Evolutionary conservation across 2,797 vertebrate genomes (phyloP).

Genomic region (Gymnothorax javanicus): DNA sequence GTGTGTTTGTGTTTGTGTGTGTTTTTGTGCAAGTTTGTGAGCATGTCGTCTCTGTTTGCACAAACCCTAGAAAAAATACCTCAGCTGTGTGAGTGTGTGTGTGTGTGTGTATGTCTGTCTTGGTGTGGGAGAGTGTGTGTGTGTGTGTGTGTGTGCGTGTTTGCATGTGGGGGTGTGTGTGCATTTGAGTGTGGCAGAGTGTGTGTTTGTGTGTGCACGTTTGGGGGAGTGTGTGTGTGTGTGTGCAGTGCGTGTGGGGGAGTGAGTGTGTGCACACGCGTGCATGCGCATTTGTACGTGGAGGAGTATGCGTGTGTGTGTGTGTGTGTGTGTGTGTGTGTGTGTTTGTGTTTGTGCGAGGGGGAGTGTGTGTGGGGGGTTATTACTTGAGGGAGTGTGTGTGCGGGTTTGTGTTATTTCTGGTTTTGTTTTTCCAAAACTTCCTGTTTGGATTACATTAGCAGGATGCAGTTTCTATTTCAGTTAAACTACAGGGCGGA

Average conservation of each 20-base stretch:
- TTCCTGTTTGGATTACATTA: slow-evolving; percentile 12
- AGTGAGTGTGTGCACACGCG: background rate
- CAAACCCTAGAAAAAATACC: too few relatives aligned
- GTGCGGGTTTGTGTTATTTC: background rate
- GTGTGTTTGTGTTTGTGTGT: slow-evolving; percentile 15
- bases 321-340: slow-evolving; percentile 32
- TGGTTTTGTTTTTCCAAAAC: slow-evolving; percentile 13
- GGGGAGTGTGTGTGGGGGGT: background rate
- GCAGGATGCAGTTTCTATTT: slow-evolving; percentile 11
- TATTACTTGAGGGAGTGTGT: slow-evolving; percentile 8
- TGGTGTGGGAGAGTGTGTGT: too few relatives aligned
- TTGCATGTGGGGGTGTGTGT: too few relatives aligned
- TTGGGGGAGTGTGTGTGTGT: too few relatives aligned
- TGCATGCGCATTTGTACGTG: slow-evolving; percentile 30
- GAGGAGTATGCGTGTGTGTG: slow-evolving; percentile 2
- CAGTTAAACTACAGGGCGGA: background rate
- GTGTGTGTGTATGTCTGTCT: too few relatives aligned
- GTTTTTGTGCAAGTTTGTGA: background rate
- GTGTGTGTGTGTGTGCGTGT: too few relatives aligned
- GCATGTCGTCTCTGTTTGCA: too few relatives aligned
- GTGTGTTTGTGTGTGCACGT: too few relatives aligned
- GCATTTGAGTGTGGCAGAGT: too few relatives aligned
- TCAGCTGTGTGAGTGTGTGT: too few relatives aligned
- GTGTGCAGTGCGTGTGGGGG: too few relatives aligned
- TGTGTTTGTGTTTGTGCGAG: background rate